Base-by-base conservation (phyloP, 2,888 invertebrate species). In the Melieria crassipennis region DNA sequence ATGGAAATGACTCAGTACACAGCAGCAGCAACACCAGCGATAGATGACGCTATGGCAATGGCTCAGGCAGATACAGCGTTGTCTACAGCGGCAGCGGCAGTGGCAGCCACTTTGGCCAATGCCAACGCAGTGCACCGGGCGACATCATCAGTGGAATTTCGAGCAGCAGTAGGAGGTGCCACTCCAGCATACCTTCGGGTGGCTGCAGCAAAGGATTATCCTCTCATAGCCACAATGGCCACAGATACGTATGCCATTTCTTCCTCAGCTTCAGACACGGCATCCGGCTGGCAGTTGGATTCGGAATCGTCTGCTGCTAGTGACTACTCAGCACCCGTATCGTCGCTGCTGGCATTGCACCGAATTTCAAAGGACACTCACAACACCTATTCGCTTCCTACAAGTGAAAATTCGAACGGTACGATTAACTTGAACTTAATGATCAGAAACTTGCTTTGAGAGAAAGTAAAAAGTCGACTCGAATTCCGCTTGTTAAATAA, bases 121-220 rank as follows among this genome's bases (percentile, higher is more conserved):
- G 16, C 16, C 16, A 16, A 16, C 16, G 16, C 16, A 16, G 30
- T 30, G 30, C 30, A 30, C 2, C 30, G 30, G 73, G 72, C 80
- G 72, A 67, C 78, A 67, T 55, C 80, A 69, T 77, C 75, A 73
- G 75, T 78, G 71, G 79, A 73, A 63, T 75, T 80, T 72, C 75
- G 76, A 55, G 75, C 76, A 69, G 67, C 68, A 57, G 72, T 61
- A 46, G 72, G 72, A 48, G 11, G 11, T 13, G 13, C 55, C 55
- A 7, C n/a, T 1, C 16, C 50, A 65, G 75, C 72, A 47, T 69
- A 70, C 64, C 75, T 60, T 64, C 76, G 75, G 48, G 16, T 70
- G 45, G 61, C 55, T 45, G 74, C 73, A 7, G 66, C 68, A 72
- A 74, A 74, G 42, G 75, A 74, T 50, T 70, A 73, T 45, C 60